These are phyloP conservation scores for Polydrusus cervinus DNA, from an alignment of 2,888 invertebrate genomes.

Conservation along the genomic window DNA sequence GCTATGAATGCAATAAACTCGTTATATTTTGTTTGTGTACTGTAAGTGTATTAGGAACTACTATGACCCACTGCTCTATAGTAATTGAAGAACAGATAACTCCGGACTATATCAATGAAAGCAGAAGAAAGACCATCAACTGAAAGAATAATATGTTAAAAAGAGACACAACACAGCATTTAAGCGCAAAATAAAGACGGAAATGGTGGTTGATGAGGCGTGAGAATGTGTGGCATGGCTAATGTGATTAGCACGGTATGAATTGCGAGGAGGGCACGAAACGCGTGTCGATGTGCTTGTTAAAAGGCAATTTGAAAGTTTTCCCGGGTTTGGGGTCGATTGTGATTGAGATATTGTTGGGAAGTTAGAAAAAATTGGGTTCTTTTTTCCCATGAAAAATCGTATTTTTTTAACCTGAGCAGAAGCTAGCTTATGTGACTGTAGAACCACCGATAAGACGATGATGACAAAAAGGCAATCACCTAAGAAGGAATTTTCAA, in stretches of 20 bases:
- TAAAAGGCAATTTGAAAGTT: slow-evolving; percentile 65
- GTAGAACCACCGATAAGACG: no score
- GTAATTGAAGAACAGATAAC: background rate
- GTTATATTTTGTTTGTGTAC: no score
- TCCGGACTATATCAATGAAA: slow-evolving; percentile 1
- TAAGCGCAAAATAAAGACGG: slow-evolving; percentile 35
- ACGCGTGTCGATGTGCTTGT: slow-evolving; percentile 67
- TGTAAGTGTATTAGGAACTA: no score
- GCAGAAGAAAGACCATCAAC: background rate
- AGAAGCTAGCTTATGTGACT: no score
- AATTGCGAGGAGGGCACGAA: slow-evolving; percentile 60
- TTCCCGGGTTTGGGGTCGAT: slow-evolving; percentile 56
- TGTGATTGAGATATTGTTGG: slow-evolving; percentile 50
- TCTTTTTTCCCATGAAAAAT: slow-evolving; percentile 44
- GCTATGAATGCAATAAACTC: no score
- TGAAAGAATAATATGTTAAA: background rate
- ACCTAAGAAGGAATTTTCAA: no score
- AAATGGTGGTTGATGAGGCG: slow-evolving; percentile 66
- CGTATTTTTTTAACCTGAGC: background rate
- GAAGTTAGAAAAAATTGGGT: slow-evolving; percentile 15
- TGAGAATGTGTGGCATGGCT: slow-evolving; percentile 69
- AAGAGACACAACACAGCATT: background rate
- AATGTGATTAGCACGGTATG: slow-evolving; percentile 68
- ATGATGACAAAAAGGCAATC: no score
- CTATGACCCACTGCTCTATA: no score